A percentile compares a stretch with the other conserved stretches of the same genome.
Conservation (phyloP, 2,888 invertebrate species). For the Agrochola lota region DNA sequence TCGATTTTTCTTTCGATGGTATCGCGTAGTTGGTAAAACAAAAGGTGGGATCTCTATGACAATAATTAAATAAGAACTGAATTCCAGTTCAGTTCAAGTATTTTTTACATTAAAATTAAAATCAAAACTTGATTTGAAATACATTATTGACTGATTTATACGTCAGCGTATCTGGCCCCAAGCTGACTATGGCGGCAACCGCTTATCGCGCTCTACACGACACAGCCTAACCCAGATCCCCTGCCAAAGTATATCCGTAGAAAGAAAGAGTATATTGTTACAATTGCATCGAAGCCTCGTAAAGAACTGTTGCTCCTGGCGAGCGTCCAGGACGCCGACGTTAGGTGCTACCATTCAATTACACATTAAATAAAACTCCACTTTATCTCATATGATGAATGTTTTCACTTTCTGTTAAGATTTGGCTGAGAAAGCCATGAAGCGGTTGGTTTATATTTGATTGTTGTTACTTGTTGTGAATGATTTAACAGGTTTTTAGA, state of each 20-base stretch:
- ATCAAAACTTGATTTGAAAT: neutral
- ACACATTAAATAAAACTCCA: constrained; percentile 62
- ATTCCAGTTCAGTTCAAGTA: neutral
- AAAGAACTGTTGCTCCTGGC: constrained; percentile 76
- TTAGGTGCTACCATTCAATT: constrained; percentile 68
- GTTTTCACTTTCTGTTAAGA: constrained; percentile 40
- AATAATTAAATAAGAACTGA: neutral
- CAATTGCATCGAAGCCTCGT: constrained; percentile 65
- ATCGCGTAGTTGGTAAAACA: neutral
- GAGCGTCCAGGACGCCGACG: constrained; percentile 60
- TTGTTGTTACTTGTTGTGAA: neutral
- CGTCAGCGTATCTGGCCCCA: neutral
- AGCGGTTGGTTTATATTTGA: constrained; percentile 12
- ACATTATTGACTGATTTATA: neutral
- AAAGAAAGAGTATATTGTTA: constrained; percentile 63
- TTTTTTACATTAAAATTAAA: neutral
- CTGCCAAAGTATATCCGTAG: constrained; percentile 65
- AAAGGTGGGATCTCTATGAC: neutral
- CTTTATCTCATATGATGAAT: constrained; percentile 56
- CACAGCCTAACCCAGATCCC: constrained; percentile 33
- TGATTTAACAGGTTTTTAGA: neutral
- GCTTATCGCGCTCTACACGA: constrained; percentile 1
- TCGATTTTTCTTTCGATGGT: no score
- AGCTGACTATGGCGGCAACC: neutral
- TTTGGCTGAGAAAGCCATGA: constrained; percentile 24